These are phyloP conservation scores for Eurystomus glaucurus DNA, from an alignment of 2,797 vertebrate genomes.

Conservation along the genomic window DNA sequence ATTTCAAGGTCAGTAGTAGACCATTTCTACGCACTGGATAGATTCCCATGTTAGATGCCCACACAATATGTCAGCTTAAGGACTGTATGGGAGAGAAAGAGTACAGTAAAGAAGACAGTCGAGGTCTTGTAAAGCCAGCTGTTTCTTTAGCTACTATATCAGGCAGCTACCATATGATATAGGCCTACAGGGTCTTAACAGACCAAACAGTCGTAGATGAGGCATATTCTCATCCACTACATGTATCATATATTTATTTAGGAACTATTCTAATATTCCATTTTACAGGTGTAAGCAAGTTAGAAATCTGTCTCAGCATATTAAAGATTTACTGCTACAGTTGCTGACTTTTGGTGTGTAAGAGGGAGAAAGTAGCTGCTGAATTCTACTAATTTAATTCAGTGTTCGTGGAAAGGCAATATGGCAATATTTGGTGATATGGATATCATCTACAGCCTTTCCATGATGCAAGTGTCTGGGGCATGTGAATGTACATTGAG, in stretches of 20 bases:
- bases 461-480: background rate
- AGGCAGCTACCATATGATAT: background rate
- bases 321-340: background rate
- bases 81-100: background rate
- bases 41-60: background rate
- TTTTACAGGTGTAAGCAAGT: background rate
- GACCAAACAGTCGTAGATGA: background rate
- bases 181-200: background rate
- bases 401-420: background rate
- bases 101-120: background rate
- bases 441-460: background rate
- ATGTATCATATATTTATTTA: background rate
- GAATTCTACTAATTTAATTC: background rate
- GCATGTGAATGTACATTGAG: background rate
- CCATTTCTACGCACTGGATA: background rate
- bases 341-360: background rate
- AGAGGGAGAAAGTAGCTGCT: background rate
- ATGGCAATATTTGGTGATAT: background rate
- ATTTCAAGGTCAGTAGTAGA: background rate
- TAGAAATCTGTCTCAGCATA: background rate
- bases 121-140: background rate
- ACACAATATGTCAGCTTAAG: background rate
- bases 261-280: background rate
- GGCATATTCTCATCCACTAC: background rate
- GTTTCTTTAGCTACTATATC: background rate